Evolutionary conservation across 2,797 vertebrate species (phyloP).

Genomic region (Takifugu rubripes): DNA sequence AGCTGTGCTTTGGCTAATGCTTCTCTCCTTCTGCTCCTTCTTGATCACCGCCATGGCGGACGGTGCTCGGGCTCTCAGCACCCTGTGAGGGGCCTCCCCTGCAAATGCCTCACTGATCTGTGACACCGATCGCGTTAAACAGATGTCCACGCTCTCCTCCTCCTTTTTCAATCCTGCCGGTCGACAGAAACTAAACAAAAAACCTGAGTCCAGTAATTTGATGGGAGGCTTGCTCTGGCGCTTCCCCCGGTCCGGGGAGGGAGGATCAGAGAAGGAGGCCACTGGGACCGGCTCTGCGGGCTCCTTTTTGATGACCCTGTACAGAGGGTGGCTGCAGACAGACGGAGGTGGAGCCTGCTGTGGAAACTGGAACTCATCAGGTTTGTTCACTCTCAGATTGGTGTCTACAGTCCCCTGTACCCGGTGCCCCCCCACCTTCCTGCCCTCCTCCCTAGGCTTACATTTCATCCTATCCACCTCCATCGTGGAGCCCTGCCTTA

Average conservation of each 20-base stretch:
- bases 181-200: constrained; percentile 79
- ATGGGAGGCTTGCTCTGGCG: constrained; percentile 82
- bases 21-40: constrained; percentile 59
- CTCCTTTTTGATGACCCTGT: constrained; percentile 80
- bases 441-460: constrained; percentile 40
- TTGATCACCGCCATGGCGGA: constrained; percentile 52
- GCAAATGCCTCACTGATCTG: constrained; percentile 46
- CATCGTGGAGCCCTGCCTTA: constrained; percentile 23
- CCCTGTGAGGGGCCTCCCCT: constrained; percentile 40
- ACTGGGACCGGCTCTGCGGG: constrained; percentile 75
- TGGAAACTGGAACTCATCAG: constrained; percentile 35
- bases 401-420: constrained; percentile 14
- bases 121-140: constrained; percentile 72
- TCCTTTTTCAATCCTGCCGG: constrained; percentile 75
- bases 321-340: constrained; percentile 71
- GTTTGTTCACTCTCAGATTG: constrained; percentile 22
- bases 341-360: constrained; percentile 41
- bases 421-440: constrained; percentile 31
- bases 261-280: constrained; percentile 59
- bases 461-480: constrained; percentile 26
- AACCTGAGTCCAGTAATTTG: constrained; percentile 80
- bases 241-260: constrained; percentile 75
- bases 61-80: constrained; percentile 49
- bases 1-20: constrained; percentile 35
- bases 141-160: constrained; percentile 79